phyloP scores from a whole-genome alignment of 2,113 vertebrate genomes.

The Pelodiscus sinensis region DNA sequence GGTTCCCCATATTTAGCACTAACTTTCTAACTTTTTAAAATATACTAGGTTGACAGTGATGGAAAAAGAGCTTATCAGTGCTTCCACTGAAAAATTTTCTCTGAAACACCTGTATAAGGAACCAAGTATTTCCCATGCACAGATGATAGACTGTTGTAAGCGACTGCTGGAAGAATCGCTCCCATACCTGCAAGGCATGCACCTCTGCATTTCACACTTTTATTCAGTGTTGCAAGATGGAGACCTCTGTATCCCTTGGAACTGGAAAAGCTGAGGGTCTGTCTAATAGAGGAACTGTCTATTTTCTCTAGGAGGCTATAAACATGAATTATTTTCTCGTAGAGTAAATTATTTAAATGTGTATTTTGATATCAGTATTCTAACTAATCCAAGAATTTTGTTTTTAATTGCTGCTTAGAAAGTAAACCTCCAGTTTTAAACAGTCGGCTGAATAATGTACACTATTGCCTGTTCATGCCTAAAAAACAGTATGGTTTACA shows the following conservation, averaged over 20 bases:
- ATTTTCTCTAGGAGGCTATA: slow-evolving; percentile 61
- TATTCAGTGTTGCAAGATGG: slow-evolving; percentile 97
- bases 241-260: slow-evolving; percentile 95
- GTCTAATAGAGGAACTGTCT: slow-evolving; percentile 51
- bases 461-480: neutral
- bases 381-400: neutral
- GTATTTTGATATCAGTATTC: slow-evolving; percentile 64
- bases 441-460: neutral
- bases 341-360: slow-evolving; percentile 71
- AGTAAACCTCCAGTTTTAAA: slow-evolving; percentile 16
- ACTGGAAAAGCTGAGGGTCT: slow-evolving; percentile 87
- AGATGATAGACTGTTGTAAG: slow-evolving; percentile 91
- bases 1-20: neutral
- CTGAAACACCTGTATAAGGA: slow-evolving; percentile 90
- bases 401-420: slow-evolving; percentile 61
- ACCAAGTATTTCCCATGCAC: slow-evolving; percentile 86
- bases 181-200: slow-evolving; percentile 86
- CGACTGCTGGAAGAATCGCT: slow-evolving; percentile 82
- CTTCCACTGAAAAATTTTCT: slow-evolving; percentile 81
- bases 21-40: neutral
- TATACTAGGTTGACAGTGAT: slow-evolving; percentile 83
- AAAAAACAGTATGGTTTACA: neutral
- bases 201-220: slow-evolving; percentile 89
- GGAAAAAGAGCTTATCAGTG: slow-evolving; percentile 80
- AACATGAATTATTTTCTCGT: slow-evolving; percentile 47